Evolutionary conservation across 2,113 vertebrate species (phyloP), one percentile per base, ranked within the genome.

Genomic region (Corythornis madagascariensis): DNA sequence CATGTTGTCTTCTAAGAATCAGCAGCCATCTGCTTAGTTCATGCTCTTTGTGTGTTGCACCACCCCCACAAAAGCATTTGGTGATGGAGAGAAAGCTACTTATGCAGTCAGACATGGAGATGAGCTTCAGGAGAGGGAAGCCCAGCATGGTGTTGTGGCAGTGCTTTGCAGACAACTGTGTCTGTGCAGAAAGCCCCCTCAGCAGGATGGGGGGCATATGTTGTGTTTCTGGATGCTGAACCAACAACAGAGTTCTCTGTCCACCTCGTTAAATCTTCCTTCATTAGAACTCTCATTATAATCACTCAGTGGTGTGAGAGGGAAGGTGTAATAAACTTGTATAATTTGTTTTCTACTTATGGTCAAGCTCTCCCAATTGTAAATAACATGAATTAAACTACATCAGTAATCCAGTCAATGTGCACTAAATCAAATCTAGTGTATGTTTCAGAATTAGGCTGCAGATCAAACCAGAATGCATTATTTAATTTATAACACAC

Each of bases 261-360:
- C 83, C 70, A 19, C 77, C 29, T 83, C 76, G 61, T 29, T 53
- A 76, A 83, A 72, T 73, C 33, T 67, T 64, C 72, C 11, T 4
- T 50, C 33, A 70, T 77, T 91, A 38, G 50, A 79, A 61, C 43
- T 52, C 47, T 71, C 60, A 22, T 77, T 57, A 73, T 56, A 53
- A 47, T 60, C n/a, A 22, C 42, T 92, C 21, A 1, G 28, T 83
- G 64, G 63, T 72, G 48, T 19, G 71, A 86, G 81, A 69, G 52
- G 60, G 52, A 85, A 45, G 35, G 66, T 80, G 61, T 63, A 85
- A 90, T 73, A 66, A 89, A 94, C 47, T 71, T 66, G 42, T 81
- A 16, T 77, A 59, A 85, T 93, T 77, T 88, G 76, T 60, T 91
- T 95, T 89, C 82, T 78, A 24, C 73, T 90, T 71, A 43, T 47